Conservation (phyloP, 2,888 invertebrate species). For the Philereme vetulata region DNA sequence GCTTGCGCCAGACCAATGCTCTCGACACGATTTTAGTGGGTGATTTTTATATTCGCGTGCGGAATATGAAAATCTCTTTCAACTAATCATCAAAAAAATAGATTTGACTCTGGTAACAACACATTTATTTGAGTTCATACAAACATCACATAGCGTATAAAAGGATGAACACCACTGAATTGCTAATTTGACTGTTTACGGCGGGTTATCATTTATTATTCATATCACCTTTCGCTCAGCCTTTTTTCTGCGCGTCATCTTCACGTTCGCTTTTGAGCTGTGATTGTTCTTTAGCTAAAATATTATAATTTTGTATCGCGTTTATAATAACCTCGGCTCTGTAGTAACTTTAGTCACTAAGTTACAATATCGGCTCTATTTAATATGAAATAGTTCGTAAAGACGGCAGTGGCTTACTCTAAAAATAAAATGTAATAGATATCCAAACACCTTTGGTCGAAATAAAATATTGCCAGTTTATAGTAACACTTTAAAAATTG, state of each 20-base stretch:
- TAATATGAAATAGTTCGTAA: constrained; percentile 51
- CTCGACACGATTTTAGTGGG: constrained; percentile 73
- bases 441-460: constrained; percentile 24
- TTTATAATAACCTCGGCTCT: constrained; percentile 57
- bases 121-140: constrained; percentile 42
- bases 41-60: constrained; percentile 73
- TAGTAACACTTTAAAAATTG: constrained; percentile 29
- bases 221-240: constrained; percentile 66
- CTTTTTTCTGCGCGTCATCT: constrained; percentile 58
- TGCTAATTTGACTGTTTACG: constrained; percentile 31
- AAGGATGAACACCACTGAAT: constrained; percentile 21
- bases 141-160: constrained; percentile 27
- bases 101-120: constrained; percentile 57
- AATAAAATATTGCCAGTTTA: constrained; percentile 24
- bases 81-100: constrained; percentile 59
- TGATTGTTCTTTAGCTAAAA: constrained; percentile 72
- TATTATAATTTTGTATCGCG: constrained; percentile 58
- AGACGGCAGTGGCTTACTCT: constrained; percentile 50
- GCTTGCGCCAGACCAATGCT: constrained; percentile 65
- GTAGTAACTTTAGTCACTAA: constrained; percentile 68
- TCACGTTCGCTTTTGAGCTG: constrained; percentile 76
- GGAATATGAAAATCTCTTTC: constrained; percentile 80
- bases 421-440: constrained; percentile 41
- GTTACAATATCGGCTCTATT: constrained; percentile 63
- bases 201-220: constrained; percentile 72